A percentile compares a stretch with the other conserved stretches of the same genome.
Evolutionary conservation across 1,140 invertebrate species (phyloP).

Genomic region (Drosophila pseudoobscura): DNA sequence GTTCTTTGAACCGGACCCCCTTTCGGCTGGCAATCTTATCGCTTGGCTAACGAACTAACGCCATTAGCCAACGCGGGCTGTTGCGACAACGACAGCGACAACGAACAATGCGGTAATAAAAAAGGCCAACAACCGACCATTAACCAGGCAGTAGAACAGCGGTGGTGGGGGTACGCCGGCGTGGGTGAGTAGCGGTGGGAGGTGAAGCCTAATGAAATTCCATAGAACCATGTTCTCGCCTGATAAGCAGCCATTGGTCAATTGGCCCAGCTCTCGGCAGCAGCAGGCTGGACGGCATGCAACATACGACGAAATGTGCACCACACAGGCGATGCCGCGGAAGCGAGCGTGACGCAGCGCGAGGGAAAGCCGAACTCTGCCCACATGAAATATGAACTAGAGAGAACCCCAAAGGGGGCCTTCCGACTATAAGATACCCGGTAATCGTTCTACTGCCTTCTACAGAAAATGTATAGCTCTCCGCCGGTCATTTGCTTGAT

Average conservation of each 20-base stretch:
- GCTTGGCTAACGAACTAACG: slow-evolving; percentile 77
- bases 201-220: slow-evolving; percentile 79
- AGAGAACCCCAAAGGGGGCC: neutral
- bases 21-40: slow-evolving; percentile 62
- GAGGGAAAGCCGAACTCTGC: slow-evolving; percentile 22
- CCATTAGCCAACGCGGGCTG: slow-evolving; percentile 64
- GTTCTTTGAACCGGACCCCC: neutral
- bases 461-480: too few species aligned
- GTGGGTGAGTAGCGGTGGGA: neutral
- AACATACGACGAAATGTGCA: slow-evolving; percentile 69
- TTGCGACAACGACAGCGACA: slow-evolving; percentile 47
- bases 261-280: slow-evolving; percentile 28
- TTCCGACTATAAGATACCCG: too few species aligned
- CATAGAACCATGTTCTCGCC: slow-evolving; percentile 81
- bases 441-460: too few species aligned
- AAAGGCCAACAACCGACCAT: slow-evolving; percentile 66
- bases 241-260: slow-evolving; percentile 82
- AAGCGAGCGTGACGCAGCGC: slow-evolving; percentile 68
- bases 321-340: slow-evolving; percentile 69
- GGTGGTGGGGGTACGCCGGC: neutral
- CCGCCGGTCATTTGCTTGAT: too few species aligned
- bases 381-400: slow-evolving; percentile 35
- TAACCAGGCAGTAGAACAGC: slow-evolving; percentile 29
- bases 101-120: slow-evolving; percentile 63
- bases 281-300: slow-evolving; percentile 44